Evolutionary conservation across 2,888 invertebrate species (phyloP).

Genomic region (Coelinius sp.): DNA sequence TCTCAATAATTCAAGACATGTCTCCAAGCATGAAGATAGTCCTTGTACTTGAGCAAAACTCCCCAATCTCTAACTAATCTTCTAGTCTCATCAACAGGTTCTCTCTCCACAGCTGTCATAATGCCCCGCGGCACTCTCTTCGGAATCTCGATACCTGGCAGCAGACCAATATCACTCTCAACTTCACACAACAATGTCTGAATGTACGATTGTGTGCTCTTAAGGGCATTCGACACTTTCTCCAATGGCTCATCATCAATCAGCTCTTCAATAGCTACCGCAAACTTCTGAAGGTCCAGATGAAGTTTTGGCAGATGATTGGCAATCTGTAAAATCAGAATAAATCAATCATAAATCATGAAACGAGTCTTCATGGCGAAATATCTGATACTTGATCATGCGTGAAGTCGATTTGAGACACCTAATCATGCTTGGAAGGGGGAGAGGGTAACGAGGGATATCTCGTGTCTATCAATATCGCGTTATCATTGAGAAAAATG

Average conservation of each 20-base stretch:
- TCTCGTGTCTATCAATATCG: not conserved
- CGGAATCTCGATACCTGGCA: slow-evolving; percentile 58
- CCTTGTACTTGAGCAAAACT: slow-evolving; percentile 66
- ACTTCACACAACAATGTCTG: slow-evolving; percentile 74
- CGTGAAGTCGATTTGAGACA: not conserved
- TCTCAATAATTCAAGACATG: slow-evolving; percentile 49
- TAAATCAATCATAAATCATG: not conserved
- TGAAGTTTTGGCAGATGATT: slow-evolving; percentile 75
- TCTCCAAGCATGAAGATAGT: slow-evolving; percentile 68
- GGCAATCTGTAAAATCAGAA: slow-evolving; percentile 71
- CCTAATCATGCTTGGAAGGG: not conserved
- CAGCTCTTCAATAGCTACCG: slow-evolving; percentile 71
- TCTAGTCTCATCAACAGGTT: slow-evolving; percentile 64
- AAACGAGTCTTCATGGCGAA: not conserved
- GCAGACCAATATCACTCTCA: slow-evolving; percentile 67
- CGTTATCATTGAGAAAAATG: slow-evolving; percentile 49
- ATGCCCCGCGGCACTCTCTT: slow-evolving; percentile 60
- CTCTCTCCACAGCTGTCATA: slow-evolving; percentile 62
- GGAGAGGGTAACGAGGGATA: not conserved
- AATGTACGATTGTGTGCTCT: slow-evolving; percentile 61
- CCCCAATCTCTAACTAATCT: slow-evolving; percentile 69
- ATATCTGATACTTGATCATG: not conserved
- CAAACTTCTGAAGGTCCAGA: slow-evolving; percentile 71
- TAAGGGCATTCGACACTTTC: slow-evolving; percentile 68
- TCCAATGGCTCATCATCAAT: slow-evolving; percentile 70